These are phyloP conservation scores for Microchrysa polita DNA, from an alignment of 2,888 invertebrate genomes.

Conservation along the genomic window DNA sequence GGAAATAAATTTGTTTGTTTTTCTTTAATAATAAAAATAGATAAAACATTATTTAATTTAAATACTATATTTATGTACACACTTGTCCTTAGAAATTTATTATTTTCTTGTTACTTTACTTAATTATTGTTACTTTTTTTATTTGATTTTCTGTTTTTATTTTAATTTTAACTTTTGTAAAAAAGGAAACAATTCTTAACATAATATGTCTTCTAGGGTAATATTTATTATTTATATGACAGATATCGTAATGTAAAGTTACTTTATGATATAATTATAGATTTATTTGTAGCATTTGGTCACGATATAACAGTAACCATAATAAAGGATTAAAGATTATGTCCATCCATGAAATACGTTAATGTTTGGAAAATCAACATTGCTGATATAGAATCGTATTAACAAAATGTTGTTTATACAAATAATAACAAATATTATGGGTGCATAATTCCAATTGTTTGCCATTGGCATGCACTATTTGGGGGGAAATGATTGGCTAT, in stretches of 20 bases:
- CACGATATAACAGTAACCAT: constrained; percentile 10
- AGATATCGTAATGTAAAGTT: constrained; percentile 7
- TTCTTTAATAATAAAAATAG: constrained; percentile 26
- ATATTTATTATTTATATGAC: constrained; percentile 17
- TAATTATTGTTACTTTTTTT: neutral
- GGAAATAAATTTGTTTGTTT: constrained; percentile 18
- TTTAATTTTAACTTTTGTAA: constrained; percentile 28
- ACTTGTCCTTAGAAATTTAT: constrained; percentile 31
- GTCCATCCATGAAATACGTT: neutral
- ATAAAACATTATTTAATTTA: constrained; percentile 27
- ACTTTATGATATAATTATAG: constrained; percentile 20
- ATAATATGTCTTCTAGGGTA: neutral
- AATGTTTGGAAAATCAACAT: neutral
- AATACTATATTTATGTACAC: constrained; percentile 21
- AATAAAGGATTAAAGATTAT: neutral
- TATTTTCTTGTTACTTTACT: neutral
- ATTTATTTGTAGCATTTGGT: constrained; percentile 4
- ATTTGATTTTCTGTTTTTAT: neutral
- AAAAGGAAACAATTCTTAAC: constrained; percentile 38
- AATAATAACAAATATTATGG: too few species aligned
- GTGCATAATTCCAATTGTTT: too few species aligned
- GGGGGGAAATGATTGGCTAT: too few species aligned
- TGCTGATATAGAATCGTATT: too few species aligned
- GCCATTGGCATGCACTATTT: too few species aligned
- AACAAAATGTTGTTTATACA: too few species aligned